Percentiles rank a stretch among this genome's conserved stretches.
Conservation (phyloP, 2,797 vertebrate species). For the Pampus argenteus region DNA sequence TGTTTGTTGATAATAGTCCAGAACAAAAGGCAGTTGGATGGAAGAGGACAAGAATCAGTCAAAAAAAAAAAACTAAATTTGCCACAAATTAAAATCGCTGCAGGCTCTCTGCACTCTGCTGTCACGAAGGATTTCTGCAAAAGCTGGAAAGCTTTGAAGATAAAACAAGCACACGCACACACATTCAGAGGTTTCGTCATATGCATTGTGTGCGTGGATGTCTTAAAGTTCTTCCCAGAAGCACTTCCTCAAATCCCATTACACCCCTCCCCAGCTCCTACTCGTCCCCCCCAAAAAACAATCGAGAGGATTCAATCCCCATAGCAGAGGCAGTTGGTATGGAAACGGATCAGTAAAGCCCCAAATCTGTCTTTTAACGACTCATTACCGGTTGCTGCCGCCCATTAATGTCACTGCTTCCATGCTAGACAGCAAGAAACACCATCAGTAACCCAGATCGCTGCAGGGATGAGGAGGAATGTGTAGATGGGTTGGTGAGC, state of each 20-base stretch:
- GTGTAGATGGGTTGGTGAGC: conserved; percentile 42
- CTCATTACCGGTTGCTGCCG: conserved; percentile 69
- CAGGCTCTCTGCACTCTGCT: conserved; percentile 26
- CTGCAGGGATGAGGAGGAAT: conserved; percentile 54
- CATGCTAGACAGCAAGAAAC: conserved; percentile 35
- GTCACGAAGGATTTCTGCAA: conserved; percentile 49
- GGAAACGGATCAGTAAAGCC: conserved; percentile 78
- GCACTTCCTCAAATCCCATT: conserved; percentile 69
- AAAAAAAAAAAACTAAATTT: conserved; percentile 9
- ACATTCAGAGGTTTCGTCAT: conserved; percentile 9
- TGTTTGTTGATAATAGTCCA: conserved; percentile 47
- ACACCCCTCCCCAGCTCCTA: conserved; percentile 27
- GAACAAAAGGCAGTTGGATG: conserved; percentile 49
- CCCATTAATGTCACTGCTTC: conserved; percentile 66
- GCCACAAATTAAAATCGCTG: conserved; percentile 25
- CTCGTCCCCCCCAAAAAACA: conserved; percentile 8
- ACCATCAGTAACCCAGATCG: conserved; percentile 49
- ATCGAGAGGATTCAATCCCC: conserved; percentile 61
- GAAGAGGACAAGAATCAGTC: neutral
- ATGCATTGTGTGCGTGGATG: conserved; percentile 24
- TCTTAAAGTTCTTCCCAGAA: conserved; percentile 55
- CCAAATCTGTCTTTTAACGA: conserved; percentile 72
- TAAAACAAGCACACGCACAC: conserved; percentile 44
- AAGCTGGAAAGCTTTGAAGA: conserved; percentile 69
- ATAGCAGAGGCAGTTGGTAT: conserved; percentile 77